A percentile compares a stretch with the other conserved stretches of the same genome.
Conservation (phyloP, 2,113 vertebrate genomes). For the Paracyprichromis sp. region DNA sequence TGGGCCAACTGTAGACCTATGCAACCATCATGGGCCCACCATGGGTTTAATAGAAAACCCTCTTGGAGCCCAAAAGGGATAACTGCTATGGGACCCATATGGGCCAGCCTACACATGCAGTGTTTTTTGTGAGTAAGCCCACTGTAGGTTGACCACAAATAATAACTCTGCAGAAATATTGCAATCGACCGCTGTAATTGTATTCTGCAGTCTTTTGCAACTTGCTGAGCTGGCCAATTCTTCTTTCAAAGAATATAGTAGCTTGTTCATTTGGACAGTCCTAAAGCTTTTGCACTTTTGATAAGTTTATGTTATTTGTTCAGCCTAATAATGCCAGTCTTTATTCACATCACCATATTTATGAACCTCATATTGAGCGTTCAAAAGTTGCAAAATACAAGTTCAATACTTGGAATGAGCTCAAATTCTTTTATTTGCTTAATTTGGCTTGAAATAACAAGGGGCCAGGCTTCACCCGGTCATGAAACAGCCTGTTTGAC, state of each 20-base stretch:
- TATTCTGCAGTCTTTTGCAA: background rate
- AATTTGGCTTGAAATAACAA: background rate
- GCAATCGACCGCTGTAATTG: background rate
- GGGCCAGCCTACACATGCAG: fast-evolving
- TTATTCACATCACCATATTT: no score
- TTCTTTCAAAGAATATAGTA: fast-evolving
- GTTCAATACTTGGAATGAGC: background rate
- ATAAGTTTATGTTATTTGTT: background rate
- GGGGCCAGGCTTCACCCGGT: background rate
- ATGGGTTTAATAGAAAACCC: background rate
- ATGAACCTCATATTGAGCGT: background rate
- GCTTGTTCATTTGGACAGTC: background rate
- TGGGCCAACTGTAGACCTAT: background rate
- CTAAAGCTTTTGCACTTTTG: background rate
- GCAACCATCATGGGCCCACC: background rate
- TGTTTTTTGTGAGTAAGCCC: background rate
- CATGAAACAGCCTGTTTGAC: background rate
- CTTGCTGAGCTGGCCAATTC: background rate
- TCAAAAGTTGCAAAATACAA: background rate
- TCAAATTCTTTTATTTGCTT: background rate
- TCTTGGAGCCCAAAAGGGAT: background rate
- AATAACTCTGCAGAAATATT: background rate
- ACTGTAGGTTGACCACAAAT: background rate
- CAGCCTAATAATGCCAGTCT: background rate
- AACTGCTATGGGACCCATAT: background rate